phyloP scores from a whole-genome alignment of 2,888 invertebrate species.

The Molanna angustata region DNA sequence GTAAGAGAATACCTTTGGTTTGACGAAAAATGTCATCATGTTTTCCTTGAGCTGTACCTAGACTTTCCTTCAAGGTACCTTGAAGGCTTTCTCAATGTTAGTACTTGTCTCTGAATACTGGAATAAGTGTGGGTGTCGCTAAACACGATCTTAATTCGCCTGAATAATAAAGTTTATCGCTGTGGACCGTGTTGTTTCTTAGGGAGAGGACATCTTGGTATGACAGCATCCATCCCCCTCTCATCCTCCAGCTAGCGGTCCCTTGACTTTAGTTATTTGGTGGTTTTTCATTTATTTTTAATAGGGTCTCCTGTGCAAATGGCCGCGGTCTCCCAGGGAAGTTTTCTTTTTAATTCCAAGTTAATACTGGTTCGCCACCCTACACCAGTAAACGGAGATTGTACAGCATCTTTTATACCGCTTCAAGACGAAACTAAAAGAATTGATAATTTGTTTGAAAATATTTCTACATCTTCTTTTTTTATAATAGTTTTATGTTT shows the following conservation, averaged over 20 bases:
- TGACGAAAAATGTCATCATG: no score
- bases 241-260: neutral
- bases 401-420: neutral
- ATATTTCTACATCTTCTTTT: no score
- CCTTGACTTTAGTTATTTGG: conserved; percentile 1
- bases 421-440: neutral
- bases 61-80: no score
- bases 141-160: conserved; percentile 6
- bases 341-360: conserved; percentile 4
- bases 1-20: no score
- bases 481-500: no score
- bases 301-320: conserved; percentile 4
- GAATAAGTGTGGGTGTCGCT: conserved; percentile 3
- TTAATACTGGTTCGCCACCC: neutral
- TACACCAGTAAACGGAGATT: neutral
- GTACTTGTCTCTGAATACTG: no score
- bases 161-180: conserved; percentile 3
- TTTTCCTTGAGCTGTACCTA: no score
- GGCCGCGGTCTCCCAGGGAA: neutral
- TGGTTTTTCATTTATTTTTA: conserved; percentile 19
- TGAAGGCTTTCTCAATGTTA: no score
- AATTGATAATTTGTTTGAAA: no score
- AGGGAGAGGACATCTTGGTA: neutral
- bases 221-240: neutral
- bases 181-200: neutral